Percentiles rank a stretch among this genome's conserved stretches.
Evolutionary conservation across 2,888 invertebrate species (phyloP).

Genomic region (Cotesia congregata): DNA sequence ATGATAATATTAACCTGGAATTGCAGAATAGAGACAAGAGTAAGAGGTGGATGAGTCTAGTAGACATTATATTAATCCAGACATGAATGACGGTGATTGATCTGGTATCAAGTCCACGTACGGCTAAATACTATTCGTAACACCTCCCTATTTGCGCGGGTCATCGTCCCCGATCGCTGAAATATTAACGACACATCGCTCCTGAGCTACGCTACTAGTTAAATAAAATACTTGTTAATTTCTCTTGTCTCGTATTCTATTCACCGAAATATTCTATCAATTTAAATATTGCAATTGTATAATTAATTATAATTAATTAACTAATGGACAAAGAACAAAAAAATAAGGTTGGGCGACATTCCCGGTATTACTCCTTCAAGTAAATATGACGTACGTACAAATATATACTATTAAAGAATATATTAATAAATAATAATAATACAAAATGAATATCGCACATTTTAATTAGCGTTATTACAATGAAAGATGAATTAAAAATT

Average conservation of each 20-base stretch:
- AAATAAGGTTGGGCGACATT: not conserved
- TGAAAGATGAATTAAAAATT: slow-evolving; percentile 8
- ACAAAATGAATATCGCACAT: not conserved
- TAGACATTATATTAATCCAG: not conserved
- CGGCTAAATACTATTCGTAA: not conserved
- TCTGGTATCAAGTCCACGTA: slow-evolving; percentile 18
- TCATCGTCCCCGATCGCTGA: not conserved
- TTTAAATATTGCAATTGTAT: not conserved
- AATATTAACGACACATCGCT: slow-evolving; percentile 14
- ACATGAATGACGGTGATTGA: slow-evolving; percentile 15
- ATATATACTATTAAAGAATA: not conserved
- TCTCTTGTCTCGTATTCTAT: not conserved
- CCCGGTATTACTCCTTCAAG: not conserved
- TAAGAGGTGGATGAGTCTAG: too few species aligned
- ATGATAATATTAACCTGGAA: not conserved
- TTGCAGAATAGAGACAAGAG: not conserved
- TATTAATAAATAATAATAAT: not conserved
- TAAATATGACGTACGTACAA: not conserved
- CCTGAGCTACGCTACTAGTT: not conserved
- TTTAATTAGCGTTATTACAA: slow-evolving; percentile 1
- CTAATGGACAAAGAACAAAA: not conserved
- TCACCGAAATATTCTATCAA: not conserved
- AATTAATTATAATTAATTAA: not conserved
- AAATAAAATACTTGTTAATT: not conserved
- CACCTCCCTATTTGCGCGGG: not conserved